These are phyloP conservation scores for Uropetala carovei DNA, from an alignment of 2,888 invertebrate genomes.

Conservation along the genomic window DNA sequence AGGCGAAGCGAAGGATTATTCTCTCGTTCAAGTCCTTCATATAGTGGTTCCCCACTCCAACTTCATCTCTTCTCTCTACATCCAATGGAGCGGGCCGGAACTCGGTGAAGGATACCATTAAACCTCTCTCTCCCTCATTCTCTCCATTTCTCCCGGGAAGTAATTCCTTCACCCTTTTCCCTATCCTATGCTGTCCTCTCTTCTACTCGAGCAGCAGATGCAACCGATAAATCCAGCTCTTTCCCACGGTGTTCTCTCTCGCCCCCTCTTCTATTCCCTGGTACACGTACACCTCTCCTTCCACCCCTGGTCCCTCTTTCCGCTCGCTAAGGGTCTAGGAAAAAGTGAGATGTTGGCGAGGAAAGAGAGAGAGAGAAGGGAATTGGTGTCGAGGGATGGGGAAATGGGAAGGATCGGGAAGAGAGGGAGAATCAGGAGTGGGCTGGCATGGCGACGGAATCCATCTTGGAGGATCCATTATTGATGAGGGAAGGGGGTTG, in stretches of 20 bases:
- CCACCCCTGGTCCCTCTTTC: neutral
- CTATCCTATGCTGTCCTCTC: neutral
- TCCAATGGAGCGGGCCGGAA: slow-evolving; percentile 26
- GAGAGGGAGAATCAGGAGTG: neutral
- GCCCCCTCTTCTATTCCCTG: neutral
- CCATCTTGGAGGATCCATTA: slow-evolving; percentile 52
- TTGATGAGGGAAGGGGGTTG: slow-evolving; percentile 27
- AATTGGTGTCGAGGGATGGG: neutral
- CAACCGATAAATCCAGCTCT: slow-evolving; percentile 8
- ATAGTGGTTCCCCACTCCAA: neutral
- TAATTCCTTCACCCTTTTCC: neutral
- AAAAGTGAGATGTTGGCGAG: neutral
- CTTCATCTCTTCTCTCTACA: neutral
- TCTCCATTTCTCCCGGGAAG: neutral
- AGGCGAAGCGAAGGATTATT: slow-evolving; percentile 45
- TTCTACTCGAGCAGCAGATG: slow-evolving; percentile 32
- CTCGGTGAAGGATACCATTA: neutral
- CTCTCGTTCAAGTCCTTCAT: neutral
- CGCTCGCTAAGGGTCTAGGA: neutral
- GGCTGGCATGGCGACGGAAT: slow-evolving; percentile 27
- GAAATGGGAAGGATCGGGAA: neutral
- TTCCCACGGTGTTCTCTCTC: slow-evolving; percentile 54
- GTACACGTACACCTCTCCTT: neutral
- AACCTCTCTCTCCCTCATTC: neutral
- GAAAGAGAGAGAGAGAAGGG: neutral